Base-by-base conservation (phyloP, 2,888 invertebrate genomes). In the Noctua fimbriata region DNA sequence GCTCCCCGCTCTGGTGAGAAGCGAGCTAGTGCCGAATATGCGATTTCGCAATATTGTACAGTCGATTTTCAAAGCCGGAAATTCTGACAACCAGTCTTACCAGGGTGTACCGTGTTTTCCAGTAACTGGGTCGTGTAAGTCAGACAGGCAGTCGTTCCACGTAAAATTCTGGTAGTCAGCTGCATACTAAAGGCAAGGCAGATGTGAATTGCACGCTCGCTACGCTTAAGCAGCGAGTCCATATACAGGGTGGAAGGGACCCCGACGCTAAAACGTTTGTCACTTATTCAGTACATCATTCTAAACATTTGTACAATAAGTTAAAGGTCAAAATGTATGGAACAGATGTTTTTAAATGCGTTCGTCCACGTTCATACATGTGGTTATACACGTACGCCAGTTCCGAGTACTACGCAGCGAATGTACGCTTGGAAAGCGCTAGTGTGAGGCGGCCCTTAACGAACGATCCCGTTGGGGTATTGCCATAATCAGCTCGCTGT, bases 401-500 rank as follows among this genome's bases (percentile, higher is more conserved):
- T 21, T 24, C 6, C 24, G 24, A 73, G 21, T 10, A 60, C n/a
- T 58, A 28, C 60, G 65, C 36, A 65, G 32, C 36, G 21, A 36
- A 4, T 21, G 32, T 32, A 32, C 32, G 21, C 63, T 63, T 63
- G 21, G 18, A 69, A 36, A n/a, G 14, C n/a, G 6, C 21, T 16
- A 49, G 21, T 21, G 18, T 21, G 10, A 1, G 3, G 6, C 6
- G 1, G 16, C 73, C 72, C 73, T 44, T 52, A 63, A 69, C 69
- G 69, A 69, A 73, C 65, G 69, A 72, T 82, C 63, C 79, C 79
- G 41, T 41, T 41, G 79, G 83, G 69, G 24, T 69, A 65, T 73
- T 41, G 32, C 84, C 69, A 32, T 84, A 82, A 82, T 82, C 84
- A 73, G 72, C 63, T 49, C n/a, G 2, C 60, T 18, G 47, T 21